Percentiles rank a stretch among this genome's conserved stretches.
These are phyloP conservation scores for Atrina japonica DNA, from an alignment of 2,888 invertebrate species.

Conservation along the genomic window DNA sequence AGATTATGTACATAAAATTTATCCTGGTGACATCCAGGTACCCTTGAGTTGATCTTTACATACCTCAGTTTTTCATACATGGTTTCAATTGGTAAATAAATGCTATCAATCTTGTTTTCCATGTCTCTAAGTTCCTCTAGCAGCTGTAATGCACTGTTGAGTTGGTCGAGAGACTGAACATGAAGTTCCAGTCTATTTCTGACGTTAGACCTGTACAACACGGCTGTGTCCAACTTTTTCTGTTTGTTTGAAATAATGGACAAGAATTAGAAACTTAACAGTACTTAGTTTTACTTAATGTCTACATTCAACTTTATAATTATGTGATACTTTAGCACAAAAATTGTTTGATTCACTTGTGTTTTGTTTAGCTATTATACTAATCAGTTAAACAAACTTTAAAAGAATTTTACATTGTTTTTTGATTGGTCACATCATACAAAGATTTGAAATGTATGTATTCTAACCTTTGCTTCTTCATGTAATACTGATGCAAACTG, in stretches of 20 bases:
- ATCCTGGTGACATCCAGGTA: too few relatives aligned
- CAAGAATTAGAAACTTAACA: slow-evolving; percentile 10
- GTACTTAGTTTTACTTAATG: too few relatives aligned
- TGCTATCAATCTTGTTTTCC: slow-evolving; percentile 80
- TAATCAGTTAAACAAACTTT: too few relatives aligned
- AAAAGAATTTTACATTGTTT: too few relatives aligned
- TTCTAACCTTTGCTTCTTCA: slow-evolving; percentile 78
- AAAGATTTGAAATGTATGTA: too few relatives aligned
- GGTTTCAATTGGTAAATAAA: slow-evolving; percentile 80
- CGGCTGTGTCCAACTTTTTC: slow-evolving; percentile 78
- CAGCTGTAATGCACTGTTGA: slow-evolving; percentile 79
- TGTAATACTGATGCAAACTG: slow-evolving; percentile 79
- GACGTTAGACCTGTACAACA: slow-evolving; percentile 76
- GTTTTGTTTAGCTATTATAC: too few relatives aligned
- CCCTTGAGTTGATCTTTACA: too few relatives aligned
- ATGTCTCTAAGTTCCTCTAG: slow-evolving; percentile 80
- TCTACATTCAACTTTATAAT: too few relatives aligned
- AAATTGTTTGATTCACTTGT: too few relatives aligned
- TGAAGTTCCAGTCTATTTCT: slow-evolving; percentile 74
- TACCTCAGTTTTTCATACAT: slow-evolving; percentile 78
- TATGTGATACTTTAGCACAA: too few relatives aligned
- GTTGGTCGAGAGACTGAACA: slow-evolving; percentile 79
- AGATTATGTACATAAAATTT: too few relatives aligned
- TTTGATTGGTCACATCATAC: too few relatives aligned
- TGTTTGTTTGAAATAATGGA: slow-evolving; percentile 45